phyloP scores from a whole-genome alignment of 2,797 vertebrate species.

The Melanotaenia maccullochi region DNA sequence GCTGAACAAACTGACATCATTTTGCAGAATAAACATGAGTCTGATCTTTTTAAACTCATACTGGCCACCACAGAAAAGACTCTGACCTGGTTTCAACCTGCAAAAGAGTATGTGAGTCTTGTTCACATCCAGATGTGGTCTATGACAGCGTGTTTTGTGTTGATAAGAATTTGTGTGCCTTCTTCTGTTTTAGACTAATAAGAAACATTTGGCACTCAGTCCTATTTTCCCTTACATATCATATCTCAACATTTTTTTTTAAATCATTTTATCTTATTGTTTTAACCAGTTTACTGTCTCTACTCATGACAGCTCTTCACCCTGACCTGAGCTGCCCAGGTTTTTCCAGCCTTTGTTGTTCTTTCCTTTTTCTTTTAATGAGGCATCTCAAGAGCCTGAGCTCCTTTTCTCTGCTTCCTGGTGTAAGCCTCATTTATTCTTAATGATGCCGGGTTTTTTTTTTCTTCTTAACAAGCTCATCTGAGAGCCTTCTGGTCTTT shows the following conservation, averaged over 20 bases:
- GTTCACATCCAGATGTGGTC: constrained; percentile 7
- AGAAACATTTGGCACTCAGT: constrained; percentile 32
- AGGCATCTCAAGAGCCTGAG: constrained; percentile 24
- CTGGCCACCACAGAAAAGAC: constrained; percentile 3
- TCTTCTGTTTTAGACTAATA: constrained; percentile 38
- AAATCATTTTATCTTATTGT: no score
- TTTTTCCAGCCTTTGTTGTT: neutral
- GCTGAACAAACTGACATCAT: neutral
- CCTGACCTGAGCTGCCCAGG: neutral
- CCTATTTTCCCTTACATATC: neutral
- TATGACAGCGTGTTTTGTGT: constrained; percentile 33
- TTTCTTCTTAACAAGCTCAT: constrained; percentile 10
- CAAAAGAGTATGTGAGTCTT: constrained; percentile 1
- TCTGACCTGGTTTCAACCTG: constrained; percentile 15
- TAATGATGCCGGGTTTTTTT: constrained; percentile 26
- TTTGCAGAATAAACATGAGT: neutral
- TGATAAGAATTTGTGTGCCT: constrained; percentile 51
- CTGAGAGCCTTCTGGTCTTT: constrained; percentile 18
- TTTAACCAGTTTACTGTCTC: no score
- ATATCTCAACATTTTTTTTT: neutral
- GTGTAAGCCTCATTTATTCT: constrained; percentile 46
- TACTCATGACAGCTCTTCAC: no score
- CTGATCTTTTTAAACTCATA: constrained; percentile 3
- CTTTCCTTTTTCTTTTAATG: constrained; percentile 22
- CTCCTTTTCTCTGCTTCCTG: constrained; percentile 18